A percentile compares a stretch with the other conserved stretches of the same genome.
These are phyloP conservation scores for Ptilodon capucinus DNA, from an alignment of 2,888 invertebrate genomes.

Conservation along the genomic window DNA sequence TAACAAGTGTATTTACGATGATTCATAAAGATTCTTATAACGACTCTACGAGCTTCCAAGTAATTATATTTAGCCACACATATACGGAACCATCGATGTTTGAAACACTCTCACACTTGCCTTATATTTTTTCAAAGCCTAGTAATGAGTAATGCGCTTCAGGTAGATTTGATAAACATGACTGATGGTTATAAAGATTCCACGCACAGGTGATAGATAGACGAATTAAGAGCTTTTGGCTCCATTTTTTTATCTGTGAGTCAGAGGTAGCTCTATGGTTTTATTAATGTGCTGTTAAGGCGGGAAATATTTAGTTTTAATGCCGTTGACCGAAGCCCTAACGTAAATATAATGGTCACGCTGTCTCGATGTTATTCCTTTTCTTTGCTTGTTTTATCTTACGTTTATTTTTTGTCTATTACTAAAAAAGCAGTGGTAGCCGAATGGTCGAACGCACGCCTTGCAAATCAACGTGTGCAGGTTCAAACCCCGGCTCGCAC, in stretches of 20 bases:
- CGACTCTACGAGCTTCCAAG: neutral
- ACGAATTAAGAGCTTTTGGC: constrained; percentile 22
- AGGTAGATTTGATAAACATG: constrained; percentile 11
- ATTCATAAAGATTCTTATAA: too few species aligned
- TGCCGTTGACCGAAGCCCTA: neutral
- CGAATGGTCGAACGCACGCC: too few species aligned
- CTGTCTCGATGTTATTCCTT: too few species aligned
- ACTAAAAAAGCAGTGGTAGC: too few species aligned
- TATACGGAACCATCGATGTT: neutral
- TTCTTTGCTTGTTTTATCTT: too few species aligned
- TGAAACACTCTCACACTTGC: neutral
- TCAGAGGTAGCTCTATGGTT: constrained; percentile 2
- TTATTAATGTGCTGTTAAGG: neutral
- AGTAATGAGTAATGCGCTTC: constrained; percentile 24
- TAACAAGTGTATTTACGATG: too few species aligned
- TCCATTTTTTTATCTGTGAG: constrained; percentile 14
- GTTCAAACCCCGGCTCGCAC: too few species aligned
- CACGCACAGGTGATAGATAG: constrained; percentile 30
- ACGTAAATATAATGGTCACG: too few species aligned
- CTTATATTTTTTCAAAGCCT: constrained; percentile 4
- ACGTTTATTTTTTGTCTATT: too few species aligned
- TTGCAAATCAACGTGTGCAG: too few species aligned
- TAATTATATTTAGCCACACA: neutral
- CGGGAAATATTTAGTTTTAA: neutral
- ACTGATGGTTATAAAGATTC: constrained; percentile 25